Base-by-base conservation (phyloP, 1,140 invertebrate species). In the Bombus sylvicola region DNA sequence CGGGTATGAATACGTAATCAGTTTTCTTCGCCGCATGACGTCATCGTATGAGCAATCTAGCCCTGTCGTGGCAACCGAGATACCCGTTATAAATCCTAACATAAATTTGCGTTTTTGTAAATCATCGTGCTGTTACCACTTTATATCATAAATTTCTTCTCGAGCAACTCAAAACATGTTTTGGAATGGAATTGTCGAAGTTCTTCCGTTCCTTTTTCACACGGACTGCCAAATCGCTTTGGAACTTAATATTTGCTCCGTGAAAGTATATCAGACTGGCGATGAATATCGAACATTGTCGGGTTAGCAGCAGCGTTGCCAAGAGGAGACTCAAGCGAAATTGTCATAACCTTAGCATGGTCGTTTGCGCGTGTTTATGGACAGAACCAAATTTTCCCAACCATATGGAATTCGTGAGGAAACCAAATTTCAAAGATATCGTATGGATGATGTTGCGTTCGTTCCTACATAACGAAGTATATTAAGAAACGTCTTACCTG, bases 1-100 rank as follows among this genome's bases (percentile, higher is more conserved):
- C 88, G 81, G 88, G 91, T 90, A 94, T 94, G 94, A 95, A 95
- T 95, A 93, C 89, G 82, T 94, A 95, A 95, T 94, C 92, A 94
- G 92, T 91, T 92, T 93, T 92, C 64, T 66, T 43, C 66, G 37
- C 82, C 82, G 57, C 82, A 87, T 94, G 92, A 93, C 93, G 92
- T 93, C 94, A 94, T 93, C 89, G 83, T 83, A 12, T 28, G 41
- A 83, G 13, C 66, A 25, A 75, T 76, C 43, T 74, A 66, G 37
- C 86, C 5, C 39, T 47, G 73, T 81, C 57, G 64, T 47, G 34
- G 68, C 73, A 41, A 72, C 12, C 66, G 66, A 68, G 41, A 34
- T 25, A n/a, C 31, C 59, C 53, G 66, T 28, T 68, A 15, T 8
- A 37, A 57, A 41, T 41, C 62, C 2, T 31, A 76, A 76, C 18